phyloP scores from a whole-genome alignment of 2,113 vertebrate genomes.

The Montifringilla adamsi region DNA sequence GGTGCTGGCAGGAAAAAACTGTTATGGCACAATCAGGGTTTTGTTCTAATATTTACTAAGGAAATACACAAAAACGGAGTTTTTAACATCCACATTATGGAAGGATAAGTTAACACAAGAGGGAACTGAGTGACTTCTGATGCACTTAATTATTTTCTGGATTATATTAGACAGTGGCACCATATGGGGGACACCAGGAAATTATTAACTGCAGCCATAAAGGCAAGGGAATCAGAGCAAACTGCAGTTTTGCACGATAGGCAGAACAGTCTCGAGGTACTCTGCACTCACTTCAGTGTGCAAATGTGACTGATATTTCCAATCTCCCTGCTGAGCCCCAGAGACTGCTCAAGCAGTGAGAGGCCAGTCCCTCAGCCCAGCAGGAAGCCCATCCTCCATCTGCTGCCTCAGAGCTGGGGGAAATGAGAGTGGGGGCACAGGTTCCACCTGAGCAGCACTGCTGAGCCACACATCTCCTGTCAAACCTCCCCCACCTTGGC shows the following conservation, averaged over 20 bases:
- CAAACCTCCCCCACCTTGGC: background rate
- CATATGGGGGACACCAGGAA: background rate
- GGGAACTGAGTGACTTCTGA: background rate
- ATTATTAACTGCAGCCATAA: background rate
- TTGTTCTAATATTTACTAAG: background rate
- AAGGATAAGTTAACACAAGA: background rate
- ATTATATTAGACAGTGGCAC: background rate
- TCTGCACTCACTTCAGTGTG: background rate
- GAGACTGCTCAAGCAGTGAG: accelerated
- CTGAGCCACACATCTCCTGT: background rate
- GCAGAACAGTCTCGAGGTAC: background rate
- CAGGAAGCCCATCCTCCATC: background rate
- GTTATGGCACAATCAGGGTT: background rate
- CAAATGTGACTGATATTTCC: background rate
- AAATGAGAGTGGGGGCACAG: accelerated
- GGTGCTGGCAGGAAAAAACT: background rate
- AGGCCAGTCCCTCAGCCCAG: background rate
- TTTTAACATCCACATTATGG: background rate
- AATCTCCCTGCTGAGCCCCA: background rate
- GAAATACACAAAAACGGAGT: background rate
- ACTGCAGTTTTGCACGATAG: background rate
- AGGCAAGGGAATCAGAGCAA: background rate
- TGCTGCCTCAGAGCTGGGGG: background rate
- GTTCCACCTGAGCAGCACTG: background rate
- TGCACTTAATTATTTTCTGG: background rate